These are phyloP conservation scores for Onychomys leucogaster DNA, from an alignment of 2,797 vertebrate species.

Conservation along the genomic window DNA sequence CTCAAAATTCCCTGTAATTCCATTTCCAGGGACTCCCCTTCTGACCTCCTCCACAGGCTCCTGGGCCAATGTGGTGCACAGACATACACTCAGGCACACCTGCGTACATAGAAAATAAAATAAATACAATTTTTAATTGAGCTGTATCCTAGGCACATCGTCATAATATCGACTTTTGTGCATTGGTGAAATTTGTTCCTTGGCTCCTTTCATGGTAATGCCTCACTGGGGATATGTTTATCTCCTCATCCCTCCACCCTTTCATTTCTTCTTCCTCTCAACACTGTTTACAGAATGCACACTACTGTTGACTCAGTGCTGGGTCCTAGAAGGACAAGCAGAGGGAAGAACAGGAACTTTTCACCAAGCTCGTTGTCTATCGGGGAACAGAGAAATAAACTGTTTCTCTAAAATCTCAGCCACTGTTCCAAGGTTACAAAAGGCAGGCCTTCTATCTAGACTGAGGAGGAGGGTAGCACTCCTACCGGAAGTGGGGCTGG, in stretches of 20 bases:
- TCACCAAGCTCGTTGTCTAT: neutral
- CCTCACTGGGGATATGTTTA: neutral
- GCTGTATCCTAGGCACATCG: neutral
- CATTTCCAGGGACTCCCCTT: too few species aligned
- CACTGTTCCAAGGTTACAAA: neutral
- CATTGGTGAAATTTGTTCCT: neutral
- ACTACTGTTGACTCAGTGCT: neutral
- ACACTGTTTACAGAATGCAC: neutral
- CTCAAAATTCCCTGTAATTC: neutral
- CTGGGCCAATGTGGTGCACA: neutral
- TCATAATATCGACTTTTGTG: neutral
- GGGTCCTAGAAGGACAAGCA: neutral
- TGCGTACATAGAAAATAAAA: neutral
- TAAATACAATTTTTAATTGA: neutral
- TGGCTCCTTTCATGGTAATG: neutral
- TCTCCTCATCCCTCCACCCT: neutral
- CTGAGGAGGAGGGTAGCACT: rapidly evolving
- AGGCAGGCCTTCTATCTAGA: neutral
- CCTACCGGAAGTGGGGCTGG: neutral
- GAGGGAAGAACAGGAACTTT: neutral
- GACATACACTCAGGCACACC: neutral
- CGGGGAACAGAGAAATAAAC: neutral
- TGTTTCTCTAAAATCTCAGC: neutral
- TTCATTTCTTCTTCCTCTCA: neutral
- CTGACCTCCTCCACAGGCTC: neutral